Conservation (phyloP, 2,888 invertebrate species). For the Hypsopygia costalis region DNA sequence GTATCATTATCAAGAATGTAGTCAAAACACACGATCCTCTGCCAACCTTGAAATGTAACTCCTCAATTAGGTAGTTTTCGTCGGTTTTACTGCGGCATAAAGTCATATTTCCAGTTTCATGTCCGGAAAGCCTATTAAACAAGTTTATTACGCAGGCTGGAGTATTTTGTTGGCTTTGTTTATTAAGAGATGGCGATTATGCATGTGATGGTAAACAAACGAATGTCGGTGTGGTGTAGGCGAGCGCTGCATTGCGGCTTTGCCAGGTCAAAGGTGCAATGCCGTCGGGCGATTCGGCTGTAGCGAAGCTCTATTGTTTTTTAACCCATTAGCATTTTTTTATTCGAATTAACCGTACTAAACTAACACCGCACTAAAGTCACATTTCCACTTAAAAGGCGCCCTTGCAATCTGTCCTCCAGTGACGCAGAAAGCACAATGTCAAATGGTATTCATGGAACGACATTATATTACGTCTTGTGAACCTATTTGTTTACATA, state of each 20-base stretch:
- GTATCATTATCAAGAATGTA: neutral
- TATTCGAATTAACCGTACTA: slow-evolving; percentile 5
- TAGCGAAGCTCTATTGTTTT: slow-evolving; percentile 35
- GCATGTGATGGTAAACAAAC: slow-evolving; percentile 45
- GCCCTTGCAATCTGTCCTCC: neutral
- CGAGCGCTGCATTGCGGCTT: slow-evolving; percentile 63
- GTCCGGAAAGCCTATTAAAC: slow-evolving; percentile 12
- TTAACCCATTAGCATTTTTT: slow-evolving; percentile 14
- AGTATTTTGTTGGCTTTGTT: slow-evolving; percentile 13
- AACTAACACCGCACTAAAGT: neutral
- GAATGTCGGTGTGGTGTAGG: slow-evolving; percentile 54
- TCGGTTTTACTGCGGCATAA: slow-evolving; percentile 12
- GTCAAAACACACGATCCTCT: neutral
- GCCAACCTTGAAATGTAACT: slow-evolving; percentile 4
- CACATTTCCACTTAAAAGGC: neutral
- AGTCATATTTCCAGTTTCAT: slow-evolving; percentile 8
- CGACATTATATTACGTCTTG: neutral
- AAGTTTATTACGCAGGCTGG: slow-evolving; percentile 11
- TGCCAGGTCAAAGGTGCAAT: slow-evolving; percentile 59
- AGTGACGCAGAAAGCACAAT: slow-evolving; percentile 2
- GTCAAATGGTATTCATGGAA: neutral
- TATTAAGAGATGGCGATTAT: slow-evolving; percentile 17
- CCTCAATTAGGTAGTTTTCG: slow-evolving; percentile 11
- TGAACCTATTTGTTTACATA: slow-evolving; percentile 5
- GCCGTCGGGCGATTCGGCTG: slow-evolving; percentile 44